These are phyloP conservation scores for Drosophila limbata DNA, from an alignment of 2,888 invertebrate genomes.

Conservation along the genomic window DNA sequence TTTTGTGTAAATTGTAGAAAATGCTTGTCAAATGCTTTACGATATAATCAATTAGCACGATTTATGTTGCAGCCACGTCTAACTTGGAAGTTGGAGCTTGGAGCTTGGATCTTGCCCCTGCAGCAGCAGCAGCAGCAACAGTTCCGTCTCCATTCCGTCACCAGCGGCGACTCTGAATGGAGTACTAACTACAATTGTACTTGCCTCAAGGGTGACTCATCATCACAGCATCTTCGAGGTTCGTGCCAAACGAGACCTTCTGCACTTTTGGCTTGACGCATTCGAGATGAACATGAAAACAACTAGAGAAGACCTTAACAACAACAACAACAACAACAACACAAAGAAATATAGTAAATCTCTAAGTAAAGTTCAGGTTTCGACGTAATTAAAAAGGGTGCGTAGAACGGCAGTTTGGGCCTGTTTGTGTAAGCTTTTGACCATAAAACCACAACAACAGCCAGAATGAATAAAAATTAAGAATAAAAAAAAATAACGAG, in stretches of 20 bases:
- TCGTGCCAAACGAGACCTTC: conserved; percentile 80
- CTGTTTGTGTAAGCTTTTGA: conserved; percentile 32
- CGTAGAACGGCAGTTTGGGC: conserved; percentile 44
- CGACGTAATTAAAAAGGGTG: conserved; percentile 72
- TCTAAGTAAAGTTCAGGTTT: conserved; percentile 41
- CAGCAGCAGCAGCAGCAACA: conserved; percentile 6
- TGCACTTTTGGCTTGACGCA: conserved; percentile 65
- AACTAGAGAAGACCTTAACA: conserved; percentile 24
- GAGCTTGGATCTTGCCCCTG: conserved; percentile 14
- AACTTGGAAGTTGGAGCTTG: not conserved
- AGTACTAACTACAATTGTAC: conserved; percentile 36
- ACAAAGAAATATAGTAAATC: conserved; percentile 3
- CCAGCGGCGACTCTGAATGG: conserved; percentile 11
- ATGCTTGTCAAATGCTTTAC: conserved; percentile 67
- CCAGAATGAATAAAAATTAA: conserved; percentile 16
- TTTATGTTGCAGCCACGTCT: conserved; percentile 69
- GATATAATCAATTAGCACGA: conserved; percentile 80
- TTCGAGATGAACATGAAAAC: conserved; percentile 29
- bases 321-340: not conserved
- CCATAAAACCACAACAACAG: conserved; percentile 45
- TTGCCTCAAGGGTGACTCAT: conserved; percentile 71
- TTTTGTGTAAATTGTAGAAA: conserved; percentile 65
- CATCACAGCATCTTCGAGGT: conserved; percentile 38
- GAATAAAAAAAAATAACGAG: conserved; percentile 67
- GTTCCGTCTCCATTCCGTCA: conserved; percentile 31